Conservation (phyloP, 2,797 vertebrate species). For the Aulostomus chinensis region DNA sequence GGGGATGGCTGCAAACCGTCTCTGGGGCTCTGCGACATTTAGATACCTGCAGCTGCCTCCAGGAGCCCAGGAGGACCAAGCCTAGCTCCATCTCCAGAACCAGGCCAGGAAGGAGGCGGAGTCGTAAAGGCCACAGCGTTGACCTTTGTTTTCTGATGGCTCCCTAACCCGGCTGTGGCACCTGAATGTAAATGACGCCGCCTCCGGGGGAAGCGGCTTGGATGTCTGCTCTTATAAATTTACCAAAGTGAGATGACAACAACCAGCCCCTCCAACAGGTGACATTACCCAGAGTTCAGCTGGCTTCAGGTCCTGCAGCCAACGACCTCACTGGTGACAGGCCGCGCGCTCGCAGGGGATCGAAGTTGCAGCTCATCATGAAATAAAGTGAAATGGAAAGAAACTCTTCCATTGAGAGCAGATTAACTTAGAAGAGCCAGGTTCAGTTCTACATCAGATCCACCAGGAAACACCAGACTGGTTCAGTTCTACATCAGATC, state of each 20-base stretch:
- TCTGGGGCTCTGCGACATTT: slow-evolving; percentile 85
- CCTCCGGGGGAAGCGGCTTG: slow-evolving; percentile 27
- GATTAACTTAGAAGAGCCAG: too few species aligned
- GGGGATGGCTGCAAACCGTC: slow-evolving; percentile 82
- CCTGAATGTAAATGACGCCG: slow-evolving; percentile 64
- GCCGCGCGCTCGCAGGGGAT: not conserved
- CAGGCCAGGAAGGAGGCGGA: not conserved
- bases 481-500: too few species aligned
- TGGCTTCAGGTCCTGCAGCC: not conserved
- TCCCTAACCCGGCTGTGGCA: slow-evolving; percentile 7
- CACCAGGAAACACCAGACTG: too few species aligned
- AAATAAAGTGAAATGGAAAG: too few species aligned
- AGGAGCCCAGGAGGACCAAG: slow-evolving; percentile 12
- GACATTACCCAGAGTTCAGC: not conserved
- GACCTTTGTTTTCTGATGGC: slow-evolving; percentile 53
- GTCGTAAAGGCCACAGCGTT: slow-evolving; percentile 42
- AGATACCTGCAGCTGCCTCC: not conserved
- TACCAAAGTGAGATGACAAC: slow-evolving; percentile 46
- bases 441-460: too few species aligned
- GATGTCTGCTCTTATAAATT: slow-evolving; percentile 61
- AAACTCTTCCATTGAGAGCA: too few species aligned
- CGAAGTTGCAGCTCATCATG: too few species aligned
- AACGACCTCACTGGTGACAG: not conserved
- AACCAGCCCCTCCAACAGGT: too few species aligned
- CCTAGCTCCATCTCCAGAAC: slow-evolving; percentile 36